Base-by-base conservation (phyloP, 2,888 invertebrate genomes). In the Reticulitermes lucifugus region DNA sequence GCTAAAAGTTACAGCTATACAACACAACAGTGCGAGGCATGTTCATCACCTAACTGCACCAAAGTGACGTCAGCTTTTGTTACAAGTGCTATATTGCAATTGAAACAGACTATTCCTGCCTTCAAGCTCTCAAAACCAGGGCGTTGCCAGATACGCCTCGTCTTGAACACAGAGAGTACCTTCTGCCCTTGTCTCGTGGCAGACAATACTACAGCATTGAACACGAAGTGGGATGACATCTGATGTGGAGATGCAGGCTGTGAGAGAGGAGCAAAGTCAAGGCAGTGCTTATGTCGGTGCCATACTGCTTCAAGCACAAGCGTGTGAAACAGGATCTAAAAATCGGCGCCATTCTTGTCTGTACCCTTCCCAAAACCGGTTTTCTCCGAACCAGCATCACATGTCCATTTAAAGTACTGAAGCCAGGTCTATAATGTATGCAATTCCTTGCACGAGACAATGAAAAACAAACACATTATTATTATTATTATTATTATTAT, bases 311-410 rank as follows among this genome's bases (percentile, higher is more conserved):
- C 65, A 29, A 41, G 77, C 77, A 46, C n/a, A 51, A 46, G 43
- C 77, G 77, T 77, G 77, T 77, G 77, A 77, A 77, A 46, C 73
- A 73, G 73, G 73, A 73, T 73, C 73, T 73, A 41, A 73, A 73
- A 73, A 73, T 73, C 41, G 73, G 73, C 73, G 73, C 73, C 73
- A 35, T 43, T 22, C 21, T 77, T n/a, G 51, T 10, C 25, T 22
- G 46, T n/a, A n/a, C 77, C 77, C 10, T 46, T n/a, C 12, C 77
- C 9, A 46, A 77, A 77, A 77, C 77, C 77, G 77, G 77, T 77
- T 75, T 43, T 77, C 43, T n/a, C 35, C n/a, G 12, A 5, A n/a
- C 46, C 22, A 46, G 21, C 77, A 77, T 41, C 73, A 73, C 41
- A 35, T 46, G n/a, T 46, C 77, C 77, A 77, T 77, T 77, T 77